phyloP scores from a whole-genome alignment of 2,797 vertebrate genomes.

The Hozukius guyotensis region DNA sequence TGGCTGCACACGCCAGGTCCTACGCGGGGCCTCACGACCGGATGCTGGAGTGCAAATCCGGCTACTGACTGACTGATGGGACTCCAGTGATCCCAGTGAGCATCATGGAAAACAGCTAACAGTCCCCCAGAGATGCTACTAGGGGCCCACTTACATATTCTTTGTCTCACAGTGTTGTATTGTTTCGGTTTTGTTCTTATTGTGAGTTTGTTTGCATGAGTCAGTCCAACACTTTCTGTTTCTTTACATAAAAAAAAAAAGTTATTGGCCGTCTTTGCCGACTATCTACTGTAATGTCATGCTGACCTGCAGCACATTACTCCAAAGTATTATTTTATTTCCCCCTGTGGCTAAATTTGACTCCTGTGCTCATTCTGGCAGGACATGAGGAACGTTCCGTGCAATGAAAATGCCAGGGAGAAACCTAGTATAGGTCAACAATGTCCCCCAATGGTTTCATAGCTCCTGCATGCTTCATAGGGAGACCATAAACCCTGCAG shows the following conservation, averaged over 20 bases:
- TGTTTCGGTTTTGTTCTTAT: constrained; percentile 12
- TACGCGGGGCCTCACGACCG: constrained; percentile 61
- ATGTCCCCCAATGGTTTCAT: constrained; percentile 46
- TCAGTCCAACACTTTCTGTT: constrained; percentile 25
- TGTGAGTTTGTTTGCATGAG: neutral
- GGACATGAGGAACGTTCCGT: constrained; percentile 74
- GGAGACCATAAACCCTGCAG: constrained; percentile 29
- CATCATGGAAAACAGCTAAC: constrained; percentile 40
- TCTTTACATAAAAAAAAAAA: neutral
- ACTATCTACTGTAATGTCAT: constrained; percentile 35
- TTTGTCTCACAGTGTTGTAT: neutral
- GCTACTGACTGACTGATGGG: constrained; percentile 66
- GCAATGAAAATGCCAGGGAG: constrained; percentile 28
- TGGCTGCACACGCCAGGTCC: constrained; percentile 67
- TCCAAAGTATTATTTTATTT: constrained; percentile 50
- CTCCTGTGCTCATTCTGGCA: constrained; percentile 64
- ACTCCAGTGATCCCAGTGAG: constrained; percentile 49
- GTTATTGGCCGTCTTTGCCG: neutral
- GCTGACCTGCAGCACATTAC: constrained; percentile 10
- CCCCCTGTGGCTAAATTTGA: constrained; percentile 66
- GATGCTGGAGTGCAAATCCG: constrained; percentile 71
- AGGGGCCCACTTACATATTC: neutral
- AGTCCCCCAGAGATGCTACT: constrained; percentile 13
- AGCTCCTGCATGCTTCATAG: constrained; percentile 42
- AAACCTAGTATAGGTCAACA: constrained; percentile 65